Conservation (phyloP, 2,888 invertebrate species). For the Bimastos eiseni region DNA sequence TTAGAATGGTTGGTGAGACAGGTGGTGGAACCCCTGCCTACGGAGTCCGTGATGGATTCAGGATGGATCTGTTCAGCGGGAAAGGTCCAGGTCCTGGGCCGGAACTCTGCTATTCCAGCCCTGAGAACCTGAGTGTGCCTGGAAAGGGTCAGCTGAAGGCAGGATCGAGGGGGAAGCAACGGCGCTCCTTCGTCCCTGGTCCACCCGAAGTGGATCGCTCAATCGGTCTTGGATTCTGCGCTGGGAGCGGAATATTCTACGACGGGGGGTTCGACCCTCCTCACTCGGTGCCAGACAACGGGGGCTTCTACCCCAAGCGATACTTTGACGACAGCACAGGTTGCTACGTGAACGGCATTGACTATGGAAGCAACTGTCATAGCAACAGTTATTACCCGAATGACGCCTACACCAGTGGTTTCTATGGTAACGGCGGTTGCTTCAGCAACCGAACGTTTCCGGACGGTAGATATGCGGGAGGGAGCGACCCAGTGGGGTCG, state of each 20-base stretch:
- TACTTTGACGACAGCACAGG: neutral
- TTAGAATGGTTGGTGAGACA: neutral
- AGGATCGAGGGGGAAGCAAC: neutral
- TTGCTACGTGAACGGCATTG: neutral
- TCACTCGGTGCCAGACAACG: neutral
- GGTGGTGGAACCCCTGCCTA: neutral
- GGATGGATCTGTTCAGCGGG: neutral
- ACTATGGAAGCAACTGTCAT: neutral
- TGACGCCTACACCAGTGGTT: neutral
- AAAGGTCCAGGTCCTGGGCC: neutral
- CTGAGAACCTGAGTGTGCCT: neutral
- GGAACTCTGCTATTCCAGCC: neutral
- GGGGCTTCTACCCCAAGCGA: neutral
- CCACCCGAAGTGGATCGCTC: neutral
- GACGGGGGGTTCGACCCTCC: neutral
- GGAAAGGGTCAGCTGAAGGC: neutral
- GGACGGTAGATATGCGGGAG: neutral
- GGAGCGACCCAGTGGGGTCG: neutral
- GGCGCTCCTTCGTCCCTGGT: neutral
- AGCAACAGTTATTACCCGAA: neutral
- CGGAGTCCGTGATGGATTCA: neutral
- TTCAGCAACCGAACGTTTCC: neutral
- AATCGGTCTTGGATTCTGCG: neutral
- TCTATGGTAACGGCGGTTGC: neutral
- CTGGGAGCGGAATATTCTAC: neutral